Base-by-base conservation (phyloP, 2,113 vertebrate species). In the Caranx ignobilis region DNA sequence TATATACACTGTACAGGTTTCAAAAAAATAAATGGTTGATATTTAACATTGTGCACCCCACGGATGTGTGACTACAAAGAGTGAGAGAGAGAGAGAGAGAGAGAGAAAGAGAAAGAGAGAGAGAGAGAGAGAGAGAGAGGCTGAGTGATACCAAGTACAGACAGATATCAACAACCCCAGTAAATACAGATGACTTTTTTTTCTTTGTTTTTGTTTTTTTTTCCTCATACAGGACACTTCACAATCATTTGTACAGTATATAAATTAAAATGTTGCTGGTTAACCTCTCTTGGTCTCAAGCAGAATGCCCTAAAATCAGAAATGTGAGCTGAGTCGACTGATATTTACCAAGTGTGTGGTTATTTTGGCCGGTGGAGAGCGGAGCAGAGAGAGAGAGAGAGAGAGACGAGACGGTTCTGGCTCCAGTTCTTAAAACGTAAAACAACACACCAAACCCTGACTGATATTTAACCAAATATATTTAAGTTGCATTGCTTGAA, bases 1-100 rank as follows among this genome's bases (percentile, higher is more conserved):
- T 94, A 93, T 94, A 78, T 95, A 95, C 94, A 95, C 94, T 95
- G 93, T 95, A 95, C 94, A 95, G 73, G 77, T 90, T 89, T 93
- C 69, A 92, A 93, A 93, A 93, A 94, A 94, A 94, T 93, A 94
- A 94, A 92, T 82, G 81, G 83, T 88, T 78, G 85, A 93, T 88
- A 94, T 94, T 90, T 87, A 87, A 94, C 87, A 92, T 93, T 93
- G 92, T 93, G 91, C 93, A 93, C 91, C 85, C 89, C 90, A 94
- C 87, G 45, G 68, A 91, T 91, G 89, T 90, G 77, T 87, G 82
- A 91, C 82, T 88, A 90, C 78, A 88, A 88, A 91, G 74, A 88
- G 82, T 88, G 26, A 85, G 72, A 87, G 61, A 82, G 80, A 88
- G 87, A 81, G 81, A 91, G 79, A 79, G 66, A 62, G 45, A 77